Evolutionary conservation across 2,113 vertebrate species (phyloP).

Genomic region (Pteronura brasiliensis): DNA sequence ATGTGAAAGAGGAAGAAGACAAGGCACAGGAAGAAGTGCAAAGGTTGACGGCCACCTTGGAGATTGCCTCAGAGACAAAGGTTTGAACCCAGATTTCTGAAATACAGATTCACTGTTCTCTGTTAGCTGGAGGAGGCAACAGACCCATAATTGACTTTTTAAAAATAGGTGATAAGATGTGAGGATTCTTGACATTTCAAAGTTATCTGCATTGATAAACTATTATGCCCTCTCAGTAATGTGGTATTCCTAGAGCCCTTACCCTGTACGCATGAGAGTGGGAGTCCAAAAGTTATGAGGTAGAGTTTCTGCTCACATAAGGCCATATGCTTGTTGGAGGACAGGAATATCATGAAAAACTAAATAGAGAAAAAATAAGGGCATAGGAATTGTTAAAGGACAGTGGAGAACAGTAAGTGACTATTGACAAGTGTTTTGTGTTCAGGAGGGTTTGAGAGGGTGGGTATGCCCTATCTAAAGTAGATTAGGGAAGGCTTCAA

Average conservation of each 20-base stretch:
- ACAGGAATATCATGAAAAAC: background rate
- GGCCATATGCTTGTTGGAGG: background rate
- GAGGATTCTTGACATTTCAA: background rate
- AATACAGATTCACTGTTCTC: background rate
- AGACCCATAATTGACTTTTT: background rate
- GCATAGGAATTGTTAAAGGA: background rate
- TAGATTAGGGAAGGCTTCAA: background rate
- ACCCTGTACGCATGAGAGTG: background rate
- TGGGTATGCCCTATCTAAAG: background rate
- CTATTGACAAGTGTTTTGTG: background rate
- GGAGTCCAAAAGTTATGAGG: background rate
- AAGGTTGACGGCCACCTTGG: constrained; percentile 78
- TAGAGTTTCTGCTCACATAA: background rate
- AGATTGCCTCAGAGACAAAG: constrained; percentile 79
- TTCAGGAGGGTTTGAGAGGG: background rate
- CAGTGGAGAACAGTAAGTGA: background rate
- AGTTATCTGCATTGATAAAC: background rate
- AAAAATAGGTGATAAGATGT: background rate
- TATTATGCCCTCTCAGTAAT: background rate
- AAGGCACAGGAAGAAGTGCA: constrained; percentile 75
- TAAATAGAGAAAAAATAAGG: background rate
- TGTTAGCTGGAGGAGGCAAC: background rate
- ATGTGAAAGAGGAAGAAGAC: constrained; percentile 79
- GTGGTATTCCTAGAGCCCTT: background rate
- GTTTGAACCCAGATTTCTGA: constrained; percentile 59